Evolutionary conservation across 1,140 invertebrate species (phyloP).

Genomic region (Aphelenchoides avenae): DNA sequence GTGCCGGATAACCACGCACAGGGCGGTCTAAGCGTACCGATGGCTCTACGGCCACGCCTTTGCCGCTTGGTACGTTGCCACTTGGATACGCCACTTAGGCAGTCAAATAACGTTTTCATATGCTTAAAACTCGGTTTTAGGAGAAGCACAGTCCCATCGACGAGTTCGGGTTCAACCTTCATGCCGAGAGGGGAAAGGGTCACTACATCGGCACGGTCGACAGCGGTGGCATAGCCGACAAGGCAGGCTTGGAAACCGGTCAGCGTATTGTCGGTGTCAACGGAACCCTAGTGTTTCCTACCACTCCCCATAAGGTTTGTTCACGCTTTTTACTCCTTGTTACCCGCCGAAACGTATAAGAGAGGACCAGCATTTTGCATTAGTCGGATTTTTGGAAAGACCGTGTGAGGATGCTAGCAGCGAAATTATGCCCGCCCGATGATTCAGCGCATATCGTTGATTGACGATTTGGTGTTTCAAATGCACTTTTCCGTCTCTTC

Average conservation of each 20-base stretch:
- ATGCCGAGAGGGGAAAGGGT: conserved; percentile 86
- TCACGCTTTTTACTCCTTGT: not conserved
- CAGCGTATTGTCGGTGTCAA: conserved; percentile 66
- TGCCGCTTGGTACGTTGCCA: not conserved
- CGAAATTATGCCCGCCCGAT: too few species aligned
- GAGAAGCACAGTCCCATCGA: conserved; percentile 64
- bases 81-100: not conserved
- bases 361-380: too few species aligned
- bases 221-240: conserved; percentile 53
- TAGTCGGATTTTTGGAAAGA: too few species aligned
- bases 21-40: not conserved
- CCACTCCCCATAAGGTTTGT: conserved; percentile 52
- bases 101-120: too few species aligned
- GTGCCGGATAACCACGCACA: too few species aligned
- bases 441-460: too few species aligned
- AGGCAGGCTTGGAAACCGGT: conserved; percentile 62
- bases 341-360: conserved; percentile 1
- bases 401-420: too few species aligned
- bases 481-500: too few species aligned
- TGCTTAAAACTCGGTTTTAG: conserved; percentile 31
- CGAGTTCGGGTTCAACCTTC: conserved; percentile 96
- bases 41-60: conserved; percentile 1
- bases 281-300: conserved; percentile 55
- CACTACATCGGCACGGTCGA: conserved; percentile 71
- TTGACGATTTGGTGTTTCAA: too few species aligned